Evolutionary conservation across 35 echinoderm and acorn worm species (phyloP), one percentile per base, ranked within the genome.

Genomic region (Heliocidaris erythrogramma): DNA sequence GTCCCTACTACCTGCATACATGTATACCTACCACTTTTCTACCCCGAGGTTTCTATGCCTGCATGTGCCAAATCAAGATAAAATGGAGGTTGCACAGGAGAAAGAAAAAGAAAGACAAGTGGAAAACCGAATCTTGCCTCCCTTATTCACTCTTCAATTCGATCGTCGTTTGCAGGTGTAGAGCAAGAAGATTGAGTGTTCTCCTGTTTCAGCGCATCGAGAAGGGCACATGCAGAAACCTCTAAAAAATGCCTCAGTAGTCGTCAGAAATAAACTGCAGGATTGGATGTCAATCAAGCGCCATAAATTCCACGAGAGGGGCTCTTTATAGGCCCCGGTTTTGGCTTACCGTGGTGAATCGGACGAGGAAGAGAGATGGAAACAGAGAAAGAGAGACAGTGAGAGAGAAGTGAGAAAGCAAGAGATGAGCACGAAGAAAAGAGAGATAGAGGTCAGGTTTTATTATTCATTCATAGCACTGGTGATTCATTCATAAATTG

Each of bases 401-500:
- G 27, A 1, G 21, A 78, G 65, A 78, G 65, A 42, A 78, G 18
- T 27, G 21, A 21, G 35, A 42, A 3, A 42, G 27, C 2, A 8
- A 78, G 65, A 78, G 65, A 78, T 69, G 21, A 27, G 65, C 7
- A 78, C 65, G 27, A n/a, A 78, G 65, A 78, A 21, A 78, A 24
- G 8, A 78, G 65, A 6, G 65, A 78, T 27, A n/a, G 65, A 78
- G 65, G 65, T 78, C 65, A 78, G 65, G 27, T 78, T 78, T 78
- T 78, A 78, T 78, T 78, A 78, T 78, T 78, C 65, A 78, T 78
- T 78, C 65, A 78, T 78, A 78, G 65, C 65, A 24, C 65, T 2
- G 65, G 65, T 78, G 65, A 78, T 78, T 78, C 65, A 78, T 78
- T 78, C 65, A 27, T n/a, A 78, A 78, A 78, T 78, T 78, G 65